Conservation (phyloP, 2,888 invertebrate genomes). For the Seladonia tumulorum region DNA sequence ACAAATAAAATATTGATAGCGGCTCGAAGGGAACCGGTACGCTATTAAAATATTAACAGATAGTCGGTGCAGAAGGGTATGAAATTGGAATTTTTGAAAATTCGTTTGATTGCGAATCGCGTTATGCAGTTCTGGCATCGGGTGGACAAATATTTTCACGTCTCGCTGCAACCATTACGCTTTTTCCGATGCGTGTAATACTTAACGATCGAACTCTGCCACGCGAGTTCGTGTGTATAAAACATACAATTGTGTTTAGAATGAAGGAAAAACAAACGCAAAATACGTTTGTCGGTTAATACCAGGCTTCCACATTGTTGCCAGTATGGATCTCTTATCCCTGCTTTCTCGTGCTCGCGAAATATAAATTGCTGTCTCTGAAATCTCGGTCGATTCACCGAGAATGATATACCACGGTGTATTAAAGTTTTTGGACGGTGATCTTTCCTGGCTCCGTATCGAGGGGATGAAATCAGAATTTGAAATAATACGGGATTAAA, state of each 20-base stretch:
- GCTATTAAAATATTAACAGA: not conserved
- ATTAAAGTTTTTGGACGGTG: not conserved
- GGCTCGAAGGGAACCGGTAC: not conserved
- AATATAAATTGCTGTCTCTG: constrained; percentile 14
- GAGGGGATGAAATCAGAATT: not conserved
- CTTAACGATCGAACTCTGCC: not conserved
- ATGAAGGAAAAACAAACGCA: not conserved
- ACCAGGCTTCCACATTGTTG: constrained; percentile 72
- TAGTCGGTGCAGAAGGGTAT: not conserved
- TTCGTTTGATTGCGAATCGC: not conserved
- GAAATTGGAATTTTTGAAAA: not conserved
- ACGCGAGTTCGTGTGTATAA: not conserved
- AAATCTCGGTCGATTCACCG: constrained; percentile 13
- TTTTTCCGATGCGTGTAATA: not conserved
- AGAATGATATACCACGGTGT: constrained; percentile 6
- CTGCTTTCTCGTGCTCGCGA: not conserved
- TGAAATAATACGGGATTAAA: constrained; percentile 10
- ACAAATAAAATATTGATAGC: not conserved
- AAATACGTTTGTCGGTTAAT: constrained; percentile 74
- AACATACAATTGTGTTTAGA: not conserved
- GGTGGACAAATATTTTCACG: not conserved
- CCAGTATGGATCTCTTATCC: not conserved
- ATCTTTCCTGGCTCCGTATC: not conserved
- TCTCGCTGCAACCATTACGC: not conserved
- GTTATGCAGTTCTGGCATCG: not conserved